Conservation (phyloP, 2,888 invertebrate species). For the Himalopsyche kuldschensis region DNA sequence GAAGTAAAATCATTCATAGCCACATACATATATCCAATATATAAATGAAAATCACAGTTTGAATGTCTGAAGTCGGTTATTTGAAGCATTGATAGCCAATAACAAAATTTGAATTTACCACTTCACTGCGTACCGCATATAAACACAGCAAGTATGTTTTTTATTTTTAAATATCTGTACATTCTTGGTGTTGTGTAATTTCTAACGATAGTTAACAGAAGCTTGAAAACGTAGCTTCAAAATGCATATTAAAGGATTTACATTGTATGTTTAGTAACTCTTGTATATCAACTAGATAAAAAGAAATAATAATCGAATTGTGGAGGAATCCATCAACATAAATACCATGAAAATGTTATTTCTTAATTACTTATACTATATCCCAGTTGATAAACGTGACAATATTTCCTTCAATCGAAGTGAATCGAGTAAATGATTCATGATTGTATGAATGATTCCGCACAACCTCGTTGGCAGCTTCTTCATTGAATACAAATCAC, state of each 20-base stretch:
- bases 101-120: too few species aligned
- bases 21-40: too few species aligned
- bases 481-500: slow-evolving; percentile 27
- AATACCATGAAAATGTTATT: background rate
- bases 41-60: too few species aligned
- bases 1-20: too few species aligned
- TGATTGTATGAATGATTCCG: background rate
- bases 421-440: background rate
- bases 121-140: too few species aligned
- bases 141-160: too few species aligned
- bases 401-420: background rate
- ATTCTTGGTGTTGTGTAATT: too few species aligned
- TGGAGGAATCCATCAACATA: background rate
- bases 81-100: too few species aligned
- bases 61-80: too few species aligned
- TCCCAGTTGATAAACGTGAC: background rate
- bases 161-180: too few species aligned
- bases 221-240: background rate
- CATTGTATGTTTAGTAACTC: background rate
- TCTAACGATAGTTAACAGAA: background rate
- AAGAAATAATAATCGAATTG: background rate
- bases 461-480: background rate
- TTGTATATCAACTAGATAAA: background rate
- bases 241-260: background rate
- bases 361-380: background rate